These are phyloP conservation scores for Agrypnus murinus DNA, from an alignment of 2,888 invertebrate genomes.

Conservation along the genomic window DNA sequence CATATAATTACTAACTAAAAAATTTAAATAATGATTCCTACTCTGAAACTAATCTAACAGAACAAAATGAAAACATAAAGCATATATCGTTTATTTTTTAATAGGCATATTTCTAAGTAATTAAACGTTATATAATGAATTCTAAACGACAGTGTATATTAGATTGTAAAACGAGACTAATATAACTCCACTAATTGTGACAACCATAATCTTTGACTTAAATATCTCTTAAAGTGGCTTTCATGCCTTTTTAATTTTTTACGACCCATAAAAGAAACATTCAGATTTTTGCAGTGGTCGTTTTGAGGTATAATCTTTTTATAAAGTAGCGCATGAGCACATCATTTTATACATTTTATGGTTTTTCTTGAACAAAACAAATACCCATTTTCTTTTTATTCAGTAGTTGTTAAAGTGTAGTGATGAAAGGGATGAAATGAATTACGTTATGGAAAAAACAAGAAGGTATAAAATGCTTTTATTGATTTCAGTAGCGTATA, in stretches of 20 bases:
- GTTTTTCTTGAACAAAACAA: constrained; percentile 61
- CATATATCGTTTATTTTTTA: background rate
- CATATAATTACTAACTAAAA: no score
- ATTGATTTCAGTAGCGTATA: constrained; percentile 83
- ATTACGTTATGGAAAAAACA: constrained; percentile 58
- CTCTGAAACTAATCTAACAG: no score
- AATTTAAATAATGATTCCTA: no score
- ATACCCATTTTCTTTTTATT: constrained; percentile 63
- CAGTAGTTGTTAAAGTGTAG: constrained; percentile 57
- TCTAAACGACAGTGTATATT: constrained; percentile 28
- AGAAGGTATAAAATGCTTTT: constrained; percentile 72
- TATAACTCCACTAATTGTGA: constrained; percentile 57
- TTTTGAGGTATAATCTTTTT: constrained; percentile 58
- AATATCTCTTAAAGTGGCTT: constrained; percentile 56
- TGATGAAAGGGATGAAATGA: constrained; percentile 50
- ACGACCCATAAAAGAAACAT: constrained; percentile 61
- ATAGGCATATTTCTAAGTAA: constrained; percentile 6
- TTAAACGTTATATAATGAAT: constrained; percentile 12
- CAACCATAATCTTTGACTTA: constrained; percentile 59
- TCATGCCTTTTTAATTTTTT: constrained; percentile 61
- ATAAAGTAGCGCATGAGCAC: constrained; percentile 68
- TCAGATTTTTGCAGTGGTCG: constrained; percentile 57
- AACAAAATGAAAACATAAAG: no score
- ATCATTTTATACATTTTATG: constrained; percentile 63
- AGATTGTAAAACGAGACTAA: constrained; percentile 32